Conservation (phyloP, 35 echinoderm and acorn worm genomes). For the Lytechinus pictus region DNA sequence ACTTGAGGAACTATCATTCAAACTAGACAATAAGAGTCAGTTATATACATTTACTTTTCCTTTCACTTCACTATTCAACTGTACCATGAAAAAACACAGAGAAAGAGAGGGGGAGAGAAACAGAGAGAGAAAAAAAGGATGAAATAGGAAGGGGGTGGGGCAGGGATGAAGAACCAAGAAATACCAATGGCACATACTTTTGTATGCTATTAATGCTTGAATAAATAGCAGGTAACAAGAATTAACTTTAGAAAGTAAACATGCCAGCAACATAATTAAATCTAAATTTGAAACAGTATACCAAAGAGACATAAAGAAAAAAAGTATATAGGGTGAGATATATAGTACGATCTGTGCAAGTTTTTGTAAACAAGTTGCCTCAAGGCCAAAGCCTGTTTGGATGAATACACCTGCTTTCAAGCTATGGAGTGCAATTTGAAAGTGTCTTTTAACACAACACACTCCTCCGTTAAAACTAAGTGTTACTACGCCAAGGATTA, state of each 20-base stretch:
- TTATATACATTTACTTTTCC: no score
- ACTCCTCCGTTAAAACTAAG: background rate
- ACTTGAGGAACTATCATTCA: no score
- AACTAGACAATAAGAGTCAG: no score
- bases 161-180: no score
- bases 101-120: background rate
- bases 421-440: constrained; percentile 40
- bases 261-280: background rate
- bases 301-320: background rate
- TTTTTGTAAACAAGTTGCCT: background rate
- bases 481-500: constrained; percentile 21
- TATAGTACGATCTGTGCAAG: background rate
- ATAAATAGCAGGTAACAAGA: background rate
- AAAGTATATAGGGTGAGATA: background rate
- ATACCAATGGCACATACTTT: no score
- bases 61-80: no score
- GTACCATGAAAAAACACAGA: background rate
- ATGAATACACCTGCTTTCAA: background rate
- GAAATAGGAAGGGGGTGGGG: no score
- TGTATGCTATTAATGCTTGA: background rate
- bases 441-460: constrained; percentile 18
- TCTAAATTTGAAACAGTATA: background rate
- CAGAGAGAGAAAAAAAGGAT: background rate
- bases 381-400: background rate
- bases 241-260: background rate